A percentile compares a stretch with the other conserved stretches of the same genome.
Evolutionary conservation across 2,888 invertebrate species (phyloP).

Genomic region (Cheilosia vulpina): DNA sequence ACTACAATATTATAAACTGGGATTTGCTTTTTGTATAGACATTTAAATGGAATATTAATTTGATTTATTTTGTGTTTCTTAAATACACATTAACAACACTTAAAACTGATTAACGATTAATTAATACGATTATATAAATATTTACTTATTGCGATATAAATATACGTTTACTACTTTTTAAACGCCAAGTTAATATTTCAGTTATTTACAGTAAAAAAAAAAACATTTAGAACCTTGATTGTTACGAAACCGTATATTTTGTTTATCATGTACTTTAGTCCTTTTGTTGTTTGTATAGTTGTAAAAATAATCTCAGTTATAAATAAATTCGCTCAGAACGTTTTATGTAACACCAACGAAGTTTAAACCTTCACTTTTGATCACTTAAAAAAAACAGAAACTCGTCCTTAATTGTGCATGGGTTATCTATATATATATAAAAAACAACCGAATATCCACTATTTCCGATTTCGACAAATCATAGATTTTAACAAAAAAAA

Average conservation of each 20-base stretch:
- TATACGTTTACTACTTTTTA: constrained; percentile 20
- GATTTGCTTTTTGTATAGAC: constrained; percentile 2
- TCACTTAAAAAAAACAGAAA: neutral
- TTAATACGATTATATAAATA: constrained; percentile 12
- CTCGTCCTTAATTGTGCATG: neutral
- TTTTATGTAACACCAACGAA: constrained; percentile 23
- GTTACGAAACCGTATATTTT: constrained; percentile 70
- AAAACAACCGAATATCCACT: constrained; percentile 28
- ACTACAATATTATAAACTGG: constrained; percentile 14
- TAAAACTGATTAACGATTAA: constrained; percentile 75
- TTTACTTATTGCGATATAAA: constrained; percentile 14
- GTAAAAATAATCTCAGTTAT: constrained; percentile 19
- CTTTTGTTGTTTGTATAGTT: constrained; percentile 30
- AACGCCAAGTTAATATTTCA: constrained; percentile 23
- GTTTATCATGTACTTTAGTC: constrained; percentile 35
- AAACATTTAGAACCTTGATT: constrained; percentile 67
- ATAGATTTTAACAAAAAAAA: neutral
- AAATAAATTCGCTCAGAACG: constrained; percentile 53
- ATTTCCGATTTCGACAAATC: constrained; percentile 46
- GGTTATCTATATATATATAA: neutral
- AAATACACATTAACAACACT: constrained; percentile 71
- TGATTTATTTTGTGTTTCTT: constrained; percentile 7
- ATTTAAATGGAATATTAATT: constrained; percentile 3
- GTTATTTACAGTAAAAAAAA: constrained; percentile 41
- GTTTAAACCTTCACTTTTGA: constrained; percentile 20